These are phyloP conservation scores for Myrmophylax atrothorax DNA, from an alignment of 2,113 vertebrate genomes.

Conservation along the genomic window DNA sequence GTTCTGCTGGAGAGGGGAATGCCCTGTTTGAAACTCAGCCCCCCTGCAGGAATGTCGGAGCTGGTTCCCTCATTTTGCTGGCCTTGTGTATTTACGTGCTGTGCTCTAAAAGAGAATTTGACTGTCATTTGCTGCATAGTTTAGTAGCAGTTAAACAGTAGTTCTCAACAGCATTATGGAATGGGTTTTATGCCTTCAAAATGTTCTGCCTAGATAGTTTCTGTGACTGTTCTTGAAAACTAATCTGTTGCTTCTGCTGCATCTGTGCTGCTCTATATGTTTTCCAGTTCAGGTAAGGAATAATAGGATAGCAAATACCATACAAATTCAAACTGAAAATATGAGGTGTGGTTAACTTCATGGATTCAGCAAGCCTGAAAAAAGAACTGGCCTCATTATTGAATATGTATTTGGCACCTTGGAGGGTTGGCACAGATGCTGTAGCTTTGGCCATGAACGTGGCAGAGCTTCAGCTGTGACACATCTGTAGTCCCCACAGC, in stretches of 20 bases:
- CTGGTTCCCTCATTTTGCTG: background rate
- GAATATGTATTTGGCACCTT: background rate
- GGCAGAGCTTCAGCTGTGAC: background rate
- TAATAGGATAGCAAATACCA: background rate
- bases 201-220: background rate
- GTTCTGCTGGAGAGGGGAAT: background rate
- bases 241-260: background rate
- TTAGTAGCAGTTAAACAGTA: background rate
- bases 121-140: background rate
- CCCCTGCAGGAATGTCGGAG: background rate
- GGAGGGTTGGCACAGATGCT: background rate
- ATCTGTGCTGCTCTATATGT: background rate
- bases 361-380: background rate
- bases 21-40: background rate
- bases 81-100: background rate
- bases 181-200: background rate
- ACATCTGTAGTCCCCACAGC: background rate
- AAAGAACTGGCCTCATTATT: background rate
- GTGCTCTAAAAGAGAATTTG: background rate
- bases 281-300: background rate
- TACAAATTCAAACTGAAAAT: background rate
- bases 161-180: background rate
- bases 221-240: background rate
- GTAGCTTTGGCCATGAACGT: background rate
- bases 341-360: background rate